phyloP scores from a whole-genome alignment of 2,888 invertebrate genomes.

The Brenthis daphne region DNA sequence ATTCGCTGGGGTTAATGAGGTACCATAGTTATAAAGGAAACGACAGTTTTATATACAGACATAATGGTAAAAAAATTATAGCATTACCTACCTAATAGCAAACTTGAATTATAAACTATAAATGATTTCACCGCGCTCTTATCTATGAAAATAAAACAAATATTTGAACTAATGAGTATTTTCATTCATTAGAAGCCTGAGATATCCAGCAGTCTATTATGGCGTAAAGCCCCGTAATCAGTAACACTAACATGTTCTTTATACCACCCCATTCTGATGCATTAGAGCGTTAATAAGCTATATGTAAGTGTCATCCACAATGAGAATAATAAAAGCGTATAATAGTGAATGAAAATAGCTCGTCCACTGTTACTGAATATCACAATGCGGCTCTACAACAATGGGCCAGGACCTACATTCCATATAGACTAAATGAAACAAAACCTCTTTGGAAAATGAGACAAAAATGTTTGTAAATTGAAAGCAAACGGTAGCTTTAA shows the following conservation, averaged over 20 bases:
- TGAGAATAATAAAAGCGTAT: constrained; percentile 72
- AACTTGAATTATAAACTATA: background rate
- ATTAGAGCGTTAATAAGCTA: constrained; percentile 52
- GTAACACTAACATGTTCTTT: constrained; percentile 24
- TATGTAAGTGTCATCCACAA: constrained; percentile 69
- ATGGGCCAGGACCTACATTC: constrained; percentile 70
- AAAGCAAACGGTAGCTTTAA: constrained; percentile 49
- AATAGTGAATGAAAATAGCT: constrained; percentile 78
- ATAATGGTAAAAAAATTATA: background rate
- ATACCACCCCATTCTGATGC: constrained; percentile 41
- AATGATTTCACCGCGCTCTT: too few species aligned
- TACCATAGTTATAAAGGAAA: constrained; percentile 11
- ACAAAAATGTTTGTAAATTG: constrained; percentile 66
- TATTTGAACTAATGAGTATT: background rate
- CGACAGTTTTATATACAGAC: background rate
- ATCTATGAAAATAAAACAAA: background rate
- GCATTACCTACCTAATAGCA: background rate
- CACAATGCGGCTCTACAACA: constrained; percentile 73
- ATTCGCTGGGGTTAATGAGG: constrained; percentile 14
- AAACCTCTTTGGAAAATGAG: constrained; percentile 64
- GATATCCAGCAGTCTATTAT: background rate
- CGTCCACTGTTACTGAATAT: constrained; percentile 68
- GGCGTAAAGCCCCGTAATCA: constrained; percentile 18
- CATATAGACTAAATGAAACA: constrained; percentile 70
- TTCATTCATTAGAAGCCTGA: background rate